Evolutionary conservation across 2,113 vertebrate species (phyloP), one percentile per base, ranked within the genome.

Genomic region (Cichladusa arquata): DNA sequence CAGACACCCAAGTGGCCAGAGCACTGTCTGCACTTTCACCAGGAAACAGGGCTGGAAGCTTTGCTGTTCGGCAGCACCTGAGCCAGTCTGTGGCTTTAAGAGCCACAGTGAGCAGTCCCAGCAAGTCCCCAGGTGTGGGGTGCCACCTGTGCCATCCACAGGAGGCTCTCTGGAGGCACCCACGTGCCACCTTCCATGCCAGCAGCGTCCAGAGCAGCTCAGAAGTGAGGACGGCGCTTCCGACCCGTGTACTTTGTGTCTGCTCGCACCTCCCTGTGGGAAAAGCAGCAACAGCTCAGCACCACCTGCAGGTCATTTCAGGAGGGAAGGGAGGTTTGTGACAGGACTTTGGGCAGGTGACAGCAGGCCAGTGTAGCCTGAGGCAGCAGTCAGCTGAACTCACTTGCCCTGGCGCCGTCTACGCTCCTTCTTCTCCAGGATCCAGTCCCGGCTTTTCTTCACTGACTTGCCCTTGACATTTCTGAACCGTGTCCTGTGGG

Each of bases 361-460:
- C 44, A 74, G 48, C 38, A 71, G 61, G 34, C 33, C 80, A 71
- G 50, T 9, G 3, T 22, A 73, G 47, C 38, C 86, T 33, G 73
- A 64, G 56, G 44, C 65, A 61, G 67, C 51, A 65, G n/a, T 11
- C 33, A 57, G 84, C 56, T 74, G 81, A 47, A 97, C 97, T 97
- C 42, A 99, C 99, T 98, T 98, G 96, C 99, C 99, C 97, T 99
- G 99, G 65, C 99, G 97, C 6, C 99, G 97, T 5, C 98, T 97
- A 8, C 99, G 98, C 67, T 99, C 99, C 90, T 99, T 99, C 97
- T 99, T 99, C 97, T 99, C 99, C 24, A 99, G 60, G 89, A 99
- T 98, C 99, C 99, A 99, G 72, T 99, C 98, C 40, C 98, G 98
- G 84, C 98, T 98, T 87, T 99, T 99, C 97, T 98, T 99, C 51